Conservation (phyloP, 2,113 vertebrate genomes). For the Thalassarche chlororhynchos region DNA sequence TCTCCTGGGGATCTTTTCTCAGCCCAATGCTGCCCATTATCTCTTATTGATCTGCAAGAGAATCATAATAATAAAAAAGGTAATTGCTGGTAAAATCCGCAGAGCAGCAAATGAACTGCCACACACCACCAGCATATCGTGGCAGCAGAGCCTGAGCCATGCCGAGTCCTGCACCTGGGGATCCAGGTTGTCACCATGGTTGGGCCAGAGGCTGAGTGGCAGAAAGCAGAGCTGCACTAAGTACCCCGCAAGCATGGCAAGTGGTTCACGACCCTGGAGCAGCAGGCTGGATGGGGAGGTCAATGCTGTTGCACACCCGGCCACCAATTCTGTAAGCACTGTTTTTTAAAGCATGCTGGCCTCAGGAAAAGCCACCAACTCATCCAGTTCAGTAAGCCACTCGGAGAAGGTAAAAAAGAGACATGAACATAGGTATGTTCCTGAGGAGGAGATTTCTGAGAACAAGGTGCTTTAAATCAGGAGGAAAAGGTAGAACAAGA, state of each 20-base stretch:
- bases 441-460: neutral
- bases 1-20: neutral
- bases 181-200: fast-evolving
- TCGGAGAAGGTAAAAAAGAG: neutral
- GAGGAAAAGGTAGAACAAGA: neutral
- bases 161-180: neutral
- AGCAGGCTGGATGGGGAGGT: neutral
- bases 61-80: neutral
- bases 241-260: neutral
- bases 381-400: neutral
- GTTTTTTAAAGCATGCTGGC: neutral
- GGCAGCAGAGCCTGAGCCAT: neutral
- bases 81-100: neutral
- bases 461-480: neutral
- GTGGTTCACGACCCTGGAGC: neutral
- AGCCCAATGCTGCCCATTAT: neutral
- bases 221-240: neutral
- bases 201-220: neutral
- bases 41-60: neutral
- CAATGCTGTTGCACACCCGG: fast-evolving
- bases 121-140: fast-evolving
- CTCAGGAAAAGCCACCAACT: neutral
- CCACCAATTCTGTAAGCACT: neutral
- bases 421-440: neutral
- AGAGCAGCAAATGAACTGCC: neutral